These are phyloP conservation scores for Chymomyza procnemis DNA, from an alignment of 2,888 invertebrate species.

Conservation along the genomic window DNA sequence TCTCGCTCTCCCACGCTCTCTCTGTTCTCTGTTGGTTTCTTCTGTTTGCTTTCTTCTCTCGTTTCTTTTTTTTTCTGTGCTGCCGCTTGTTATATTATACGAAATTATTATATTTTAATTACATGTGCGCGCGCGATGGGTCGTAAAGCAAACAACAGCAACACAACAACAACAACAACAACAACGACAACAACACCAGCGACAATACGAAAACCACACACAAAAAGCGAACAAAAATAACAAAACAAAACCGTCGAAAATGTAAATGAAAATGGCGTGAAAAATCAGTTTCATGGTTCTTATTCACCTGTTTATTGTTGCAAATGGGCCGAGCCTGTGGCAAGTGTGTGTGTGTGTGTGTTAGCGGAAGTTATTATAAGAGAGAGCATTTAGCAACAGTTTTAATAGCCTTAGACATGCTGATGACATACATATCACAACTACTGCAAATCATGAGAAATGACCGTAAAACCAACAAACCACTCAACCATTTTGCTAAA, in stretches of 20 bases:
- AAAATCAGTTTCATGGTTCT: conserved; percentile 73
- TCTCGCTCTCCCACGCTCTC: background rate
- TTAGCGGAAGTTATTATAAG: conserved; percentile 64
- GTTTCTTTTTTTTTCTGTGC: background rate
- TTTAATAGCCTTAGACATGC: conserved; percentile 37
- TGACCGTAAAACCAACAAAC: background rate
- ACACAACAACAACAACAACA: conserved; percentile 27
- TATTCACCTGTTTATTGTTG: conserved; percentile 71
- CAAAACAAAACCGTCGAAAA: conserved; percentile 4
- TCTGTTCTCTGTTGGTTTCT: background rate
- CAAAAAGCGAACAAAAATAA: background rate
- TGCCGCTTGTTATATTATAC: conserved; percentile 28
- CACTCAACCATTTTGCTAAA: background rate
- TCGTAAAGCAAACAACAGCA: conserved; percentile 44
- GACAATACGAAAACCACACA: conserved; percentile 16
- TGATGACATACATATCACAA: conserved; percentile 29
- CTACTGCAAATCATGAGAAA: background rate
- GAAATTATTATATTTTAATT: conserved; percentile 73
- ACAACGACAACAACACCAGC: conserved; percentile 29
- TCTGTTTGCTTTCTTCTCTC: background rate
- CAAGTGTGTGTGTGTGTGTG: conserved; percentile 20
- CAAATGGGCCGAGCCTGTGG: conserved; percentile 45
- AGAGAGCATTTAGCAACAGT: conserved; percentile 59
- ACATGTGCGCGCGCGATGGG: conserved; percentile 56
- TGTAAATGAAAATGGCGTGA: conserved; percentile 72